Evolutionary conservation across 2,113 vertebrate species (phyloP), one percentile per base, ranked within the genome.

Genomic region (Gadus chalcogrammus): DNA sequence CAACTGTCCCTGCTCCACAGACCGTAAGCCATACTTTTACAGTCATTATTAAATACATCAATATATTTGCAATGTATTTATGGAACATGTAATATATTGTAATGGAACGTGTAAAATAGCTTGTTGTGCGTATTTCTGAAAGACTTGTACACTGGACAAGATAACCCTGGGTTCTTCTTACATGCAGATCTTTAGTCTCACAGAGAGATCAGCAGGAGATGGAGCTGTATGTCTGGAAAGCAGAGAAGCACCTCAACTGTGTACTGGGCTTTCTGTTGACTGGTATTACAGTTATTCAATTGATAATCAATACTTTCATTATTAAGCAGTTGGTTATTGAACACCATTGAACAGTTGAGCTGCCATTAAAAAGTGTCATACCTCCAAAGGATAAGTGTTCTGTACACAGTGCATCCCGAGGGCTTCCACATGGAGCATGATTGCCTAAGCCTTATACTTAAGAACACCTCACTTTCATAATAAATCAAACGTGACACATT

Each of bases 241-340:
- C 89, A 72, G 91, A 92, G 85, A 93, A 90, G 76, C 80, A 91
- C 72, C 85, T 64, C 3, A 27, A 62, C n/a, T 76, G 22, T 42
- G 74, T 90, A 52, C 48, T 84, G 28, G 15, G 70, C 24, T 77
- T 89, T 42, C 74, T 92, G 35, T 76, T 93, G 35, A 65, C 88
- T 87, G 92, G 91, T 93, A 83, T 73, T 15, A 24, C 20, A 64
- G 59, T 61, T 61, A 22, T 61, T 61, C 2, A 60, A 20, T 60
- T 60, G 17, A 18, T 60, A 9, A 60, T n/a, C 59, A 60, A 61
- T 48, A 48, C 42, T 48, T 48, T 48, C 42, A 48, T 48, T 9
- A 13, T 9, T 48, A 18, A 61, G 59, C 18, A 61, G 1, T 22
- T 61, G 59, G 9, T 61, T 16, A n/a, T 58, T 9, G 55, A 58